Evolutionary conservation across 2,888 invertebrate genomes (phyloP), one percentile per base, ranked within the genome.

Genomic region (Tortrix viridana): DNA sequence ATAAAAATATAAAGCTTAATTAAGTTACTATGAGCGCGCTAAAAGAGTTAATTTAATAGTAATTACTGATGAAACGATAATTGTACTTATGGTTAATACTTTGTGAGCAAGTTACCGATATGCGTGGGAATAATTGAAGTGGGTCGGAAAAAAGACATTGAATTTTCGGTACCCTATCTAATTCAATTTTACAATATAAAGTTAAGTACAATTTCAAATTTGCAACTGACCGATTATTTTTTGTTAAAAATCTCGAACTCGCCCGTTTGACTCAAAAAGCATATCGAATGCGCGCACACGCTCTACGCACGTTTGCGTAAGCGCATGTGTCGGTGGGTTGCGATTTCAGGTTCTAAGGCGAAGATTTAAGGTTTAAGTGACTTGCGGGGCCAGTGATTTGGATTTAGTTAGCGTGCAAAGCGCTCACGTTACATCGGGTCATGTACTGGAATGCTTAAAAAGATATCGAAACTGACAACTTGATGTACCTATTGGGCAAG

Each of bases 241-340:
- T 19, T 19, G 44, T 16, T 44, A 44, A 44, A 44, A 18, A 18
- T 44, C 7, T 32, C 16, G 12, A 32, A 32, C 49, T 19, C 1
- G 49, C 49, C 16, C 18, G 18, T 16, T 41, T n/a, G 32, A 12
- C 32, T 41, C 16, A 16, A n/a, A 14, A 0, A 41, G 49, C 49
- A 49, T 49, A 32, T 14, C 50, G 37, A 52, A 52, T 52, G 50
- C 19, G 12, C 37, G 50, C 50, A 37, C 50, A 52, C 37, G 50
- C 37, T 52, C 19, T 37, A 37, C 49, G 6, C 50, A 52, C 37
- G 50, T 20, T 52, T 52, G 50, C 50, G 50, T 18, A 52, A 52
- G 50, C 37, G 14, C 22, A 47, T 12, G 47, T 22, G 22, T 22
- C 22, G 20, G 22, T 22, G 14, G 14, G 20, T 37, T 3, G 14